Conservation (phyloP, 2,888 invertebrate genomes). For the Strigamia transsilvanica region DNA sequence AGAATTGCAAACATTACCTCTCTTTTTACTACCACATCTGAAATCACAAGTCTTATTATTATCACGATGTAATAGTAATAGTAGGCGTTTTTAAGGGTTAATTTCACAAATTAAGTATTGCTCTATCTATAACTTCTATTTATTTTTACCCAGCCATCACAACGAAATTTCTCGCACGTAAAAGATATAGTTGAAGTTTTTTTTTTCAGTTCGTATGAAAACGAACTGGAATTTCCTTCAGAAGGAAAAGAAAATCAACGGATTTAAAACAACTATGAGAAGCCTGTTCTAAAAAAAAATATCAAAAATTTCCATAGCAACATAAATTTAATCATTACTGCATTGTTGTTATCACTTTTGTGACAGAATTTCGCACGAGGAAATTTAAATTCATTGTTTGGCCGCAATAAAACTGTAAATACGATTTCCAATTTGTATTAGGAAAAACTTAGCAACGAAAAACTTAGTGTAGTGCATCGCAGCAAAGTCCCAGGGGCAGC, state of each 20-base stretch:
- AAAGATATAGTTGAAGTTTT: neutral
- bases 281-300: neutral
- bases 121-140: neutral
- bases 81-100: neutral
- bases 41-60: neutral
- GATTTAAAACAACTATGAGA: neutral
- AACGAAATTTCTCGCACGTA: neutral
- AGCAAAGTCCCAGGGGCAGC: no score
- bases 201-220: neutral
- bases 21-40: neutral
- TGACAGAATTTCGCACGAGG: neutral
- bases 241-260: neutral
- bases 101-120: neutral
- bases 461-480: no score
- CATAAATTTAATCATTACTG: neutral
- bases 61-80: no score
- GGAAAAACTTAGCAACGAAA: no score
- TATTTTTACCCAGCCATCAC: conserved; percentile 2
- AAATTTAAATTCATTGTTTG: no score
- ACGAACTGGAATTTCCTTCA: neutral
- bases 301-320: neutral
- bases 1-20: neutral
- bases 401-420: no score
- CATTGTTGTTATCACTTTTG: neutral
- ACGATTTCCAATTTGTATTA: no score